A percentile compares a stretch with the other conserved stretches of the same genome.
Evolutionary conservation across 53 echinoderm and acorn worm species (phyloP).

Genomic region (Henricia sp.): DNA sequence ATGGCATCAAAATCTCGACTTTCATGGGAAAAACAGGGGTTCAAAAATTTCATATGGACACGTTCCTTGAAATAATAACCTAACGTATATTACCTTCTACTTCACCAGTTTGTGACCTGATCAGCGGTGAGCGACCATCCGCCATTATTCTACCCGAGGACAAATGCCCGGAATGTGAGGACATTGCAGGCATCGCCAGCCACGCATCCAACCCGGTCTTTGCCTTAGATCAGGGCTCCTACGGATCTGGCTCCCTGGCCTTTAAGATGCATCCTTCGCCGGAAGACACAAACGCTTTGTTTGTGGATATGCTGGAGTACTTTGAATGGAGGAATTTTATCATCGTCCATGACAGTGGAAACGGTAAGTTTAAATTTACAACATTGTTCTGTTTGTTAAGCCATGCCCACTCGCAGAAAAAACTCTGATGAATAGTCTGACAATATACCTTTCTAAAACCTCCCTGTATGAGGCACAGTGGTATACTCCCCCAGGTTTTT

Average conservation of each 20-base stretch:
- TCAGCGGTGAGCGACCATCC: slow-evolving; percentile 77
- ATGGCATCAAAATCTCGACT: too few species aligned
- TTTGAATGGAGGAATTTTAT: slow-evolving; percentile 93
- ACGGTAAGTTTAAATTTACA: too few species aligned
- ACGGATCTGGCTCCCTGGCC: slow-evolving; percentile 79
- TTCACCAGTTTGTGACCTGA: slow-evolving; percentile 78
- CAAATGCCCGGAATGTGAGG: slow-evolving; percentile 82
- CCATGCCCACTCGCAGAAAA: too few species aligned
- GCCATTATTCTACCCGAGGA: slow-evolving; percentile 85
- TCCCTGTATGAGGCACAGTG: too few species aligned
- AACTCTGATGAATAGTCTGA: too few species aligned
- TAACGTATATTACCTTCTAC: neutral
- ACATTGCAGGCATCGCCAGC: slow-evolving; percentile 88
- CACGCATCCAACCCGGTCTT: slow-evolving; percentile 94
- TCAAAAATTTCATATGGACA: too few species aligned
- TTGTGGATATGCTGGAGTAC: slow-evolving; percentile 83
- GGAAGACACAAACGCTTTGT: slow-evolving; percentile 81
- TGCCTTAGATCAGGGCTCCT: slow-evolving; percentile 80
- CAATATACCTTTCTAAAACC: too few species aligned
- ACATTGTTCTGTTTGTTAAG: too few species aligned
- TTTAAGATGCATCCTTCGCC: slow-evolving; percentile 98
- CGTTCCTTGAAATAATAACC: too few species aligned
- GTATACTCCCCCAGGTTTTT: too few species aligned
- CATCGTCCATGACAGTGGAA: slow-evolving; percentile 83
- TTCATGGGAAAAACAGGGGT: too few species aligned